Base-by-base conservation (phyloP, 1,140 invertebrate species). In the Polyergus mexicanus region DNA sequence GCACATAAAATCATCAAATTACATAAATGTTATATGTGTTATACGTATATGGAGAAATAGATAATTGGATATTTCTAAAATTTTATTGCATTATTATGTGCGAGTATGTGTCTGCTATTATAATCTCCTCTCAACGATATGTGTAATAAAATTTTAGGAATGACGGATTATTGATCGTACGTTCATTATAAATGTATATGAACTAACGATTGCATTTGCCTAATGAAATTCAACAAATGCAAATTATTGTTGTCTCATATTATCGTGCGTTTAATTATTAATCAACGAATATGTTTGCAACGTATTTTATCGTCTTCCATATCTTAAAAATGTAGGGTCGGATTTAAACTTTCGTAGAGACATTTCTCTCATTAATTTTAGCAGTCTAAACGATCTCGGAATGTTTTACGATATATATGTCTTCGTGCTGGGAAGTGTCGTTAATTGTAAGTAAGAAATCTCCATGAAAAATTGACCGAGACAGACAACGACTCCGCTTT, bases 401-500 rank as follows among this genome's bases (percentile, higher is more conserved):
- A 84, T 75, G 80, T 62, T 51, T 65, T 44, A 41, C 72, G 60
- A 84, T 77, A 80, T 75, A 28, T 28, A 28, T 28, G 66, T 13
- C 66, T 47, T 51, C 16, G 16, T 51, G 16, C 47, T 16, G 47
- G 16, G 10, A 51, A 51, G 47, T 51, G 47, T 51, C 47, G 47
- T 51, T 51, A 32, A 32, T 32, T 32, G 32, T 32, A 51, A 51
- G 47, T 51, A 19, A 51, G 47, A 51, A 13, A 51, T 51, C 47
- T 84, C 22, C 62, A 19, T 44, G 10, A 66, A 62, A 80, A 76
- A 47, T 76, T 51, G 85, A 62, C 68, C 51, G 63, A 78, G 28
- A n/a, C n/a, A 65, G 85, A 87, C 88, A 89, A 89, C 86, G 85
- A 89, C 87, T 47, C 16, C 38, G 28, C 44, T 22, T 87, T 90